Evolutionary conservation across 1,140 invertebrate genomes (phyloP).

Genomic region (Drosophila dunni): DNA sequence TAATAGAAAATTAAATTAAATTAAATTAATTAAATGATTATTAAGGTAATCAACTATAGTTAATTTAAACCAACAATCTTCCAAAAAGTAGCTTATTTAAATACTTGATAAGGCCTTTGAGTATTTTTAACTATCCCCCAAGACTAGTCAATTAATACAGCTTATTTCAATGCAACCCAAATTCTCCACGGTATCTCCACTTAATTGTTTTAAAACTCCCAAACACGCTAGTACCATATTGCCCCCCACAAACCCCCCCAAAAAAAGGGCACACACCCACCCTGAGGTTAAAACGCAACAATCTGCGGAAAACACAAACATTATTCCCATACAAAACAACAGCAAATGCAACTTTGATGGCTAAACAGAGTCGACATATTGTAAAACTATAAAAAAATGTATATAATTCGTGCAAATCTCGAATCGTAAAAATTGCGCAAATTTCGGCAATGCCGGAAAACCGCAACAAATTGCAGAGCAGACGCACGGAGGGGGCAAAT

Average conservation of each 20-base stretch:
- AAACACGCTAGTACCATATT: not conserved
- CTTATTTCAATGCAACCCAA: no score
- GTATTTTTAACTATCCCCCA: no score
- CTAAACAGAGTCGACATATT: constrained; percentile 67
- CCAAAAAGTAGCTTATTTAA: no score
- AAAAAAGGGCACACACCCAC: not conserved
- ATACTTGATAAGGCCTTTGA: no score
- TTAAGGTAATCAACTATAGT: no score
- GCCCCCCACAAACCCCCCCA: not conserved
- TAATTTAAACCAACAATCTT: no score
- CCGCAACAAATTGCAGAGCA: constrained; percentile 74
- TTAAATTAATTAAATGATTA: no score
- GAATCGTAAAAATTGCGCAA: constrained; percentile 75
- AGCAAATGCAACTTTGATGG: constrained; percentile 67
- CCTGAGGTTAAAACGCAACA: constrained; percentile 1
- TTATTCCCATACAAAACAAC: constrained; percentile 51
- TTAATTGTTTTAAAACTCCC: not conserved
- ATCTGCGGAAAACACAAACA: constrained; percentile 24
- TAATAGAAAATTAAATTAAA: no score
- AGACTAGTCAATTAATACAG: no score
- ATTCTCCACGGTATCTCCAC: no score
- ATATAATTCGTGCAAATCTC: constrained; percentile 78
- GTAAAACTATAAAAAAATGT: constrained; percentile 79
- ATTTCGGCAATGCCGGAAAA: constrained; percentile 57
- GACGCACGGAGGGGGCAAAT: constrained; percentile 48